These are phyloP conservation scores for Miltochrista miniata DNA, from an alignment of 2,888 invertebrate species.

Conservation along the genomic window DNA sequence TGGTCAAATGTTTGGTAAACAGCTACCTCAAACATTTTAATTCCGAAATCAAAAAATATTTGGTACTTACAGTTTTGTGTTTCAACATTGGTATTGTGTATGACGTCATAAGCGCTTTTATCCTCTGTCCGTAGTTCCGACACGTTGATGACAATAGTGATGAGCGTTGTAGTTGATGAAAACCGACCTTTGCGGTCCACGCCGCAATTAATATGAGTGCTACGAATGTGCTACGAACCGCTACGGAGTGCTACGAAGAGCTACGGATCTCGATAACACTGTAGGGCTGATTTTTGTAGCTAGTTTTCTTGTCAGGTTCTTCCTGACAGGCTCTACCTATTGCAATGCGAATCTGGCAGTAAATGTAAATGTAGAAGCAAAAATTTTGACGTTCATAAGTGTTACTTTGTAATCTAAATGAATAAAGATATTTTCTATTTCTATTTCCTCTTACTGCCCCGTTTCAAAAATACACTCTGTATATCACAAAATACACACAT, in stretches of 20 bases:
- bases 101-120: slow-evolving; percentile 6
- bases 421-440: too few relatives aligned
- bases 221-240: slow-evolving; percentile 25
- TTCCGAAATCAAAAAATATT: too few relatives aligned
- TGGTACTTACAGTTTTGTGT: not conserved
- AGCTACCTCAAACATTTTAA: too few relatives aligned
- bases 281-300: not conserved
- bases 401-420: not conserved
- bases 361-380: slow-evolving; percentile 1
- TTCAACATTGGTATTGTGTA: not conserved
- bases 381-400: not conserved
- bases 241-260: slow-evolving; percentile 29
- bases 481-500: too few relatives aligned
- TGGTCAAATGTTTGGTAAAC: too few relatives aligned
- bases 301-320: too few relatives aligned
- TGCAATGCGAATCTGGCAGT: not conserved
- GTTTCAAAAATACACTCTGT: too few relatives aligned
- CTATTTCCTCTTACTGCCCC: too few relatives aligned
- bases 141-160: slow-evolving; percentile 34
- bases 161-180: slow-evolving; percentile 33
- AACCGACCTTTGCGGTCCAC: slow-evolving; percentile 26
- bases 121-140: slow-evolving; percentile 11
- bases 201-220: slow-evolving; percentile 56
- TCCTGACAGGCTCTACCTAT: not conserved
- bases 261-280: slow-evolving; percentile 7